Evolutionary conservation across 2,113 vertebrate genomes (phyloP), one percentile per base, ranked within the genome.

Genomic region (Myiopsitta monachus): DNA sequence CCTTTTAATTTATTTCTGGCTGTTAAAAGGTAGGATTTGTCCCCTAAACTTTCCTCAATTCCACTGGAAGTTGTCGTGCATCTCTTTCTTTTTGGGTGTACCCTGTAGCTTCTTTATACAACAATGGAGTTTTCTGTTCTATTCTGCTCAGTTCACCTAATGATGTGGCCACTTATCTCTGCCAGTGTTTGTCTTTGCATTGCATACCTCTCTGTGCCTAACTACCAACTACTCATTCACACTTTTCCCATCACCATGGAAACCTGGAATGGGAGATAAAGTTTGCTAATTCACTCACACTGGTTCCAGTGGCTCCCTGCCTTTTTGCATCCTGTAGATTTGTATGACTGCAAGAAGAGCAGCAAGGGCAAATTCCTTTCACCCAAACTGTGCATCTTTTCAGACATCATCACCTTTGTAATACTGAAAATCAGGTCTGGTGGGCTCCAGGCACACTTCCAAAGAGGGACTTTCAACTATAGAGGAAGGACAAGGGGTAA

Each of bases 221-320:
- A 31, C 52, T 69, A 62, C 47, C 28, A 39, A 30, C 44, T 17
- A 9, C 27, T 68, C 88, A 73, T 57, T 55, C 27, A 52, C 80
- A 8, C 66, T 91, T 72, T 87, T 22, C 66, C 74, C 62, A 19
- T 96, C 10, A 5, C 89, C 91, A 95, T 94, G 96, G 96, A 81
- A 96, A 95, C 96, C 44, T 47, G 62, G 30, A 38, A 43, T 8
- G 69, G 73, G n/a, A 36, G 70, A 46, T 1, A 7, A 90, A 87
- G 39, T 72, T 83, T 31, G 30, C 12, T 3, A 55, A 68, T 76
- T 28, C 66, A 3, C 16, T 61, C 43, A 7, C 33, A 55, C 33
- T 7, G 28, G 23, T 19, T 41, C 7, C 11, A 3, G 51, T 3
- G 28, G 38, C 80, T 82, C 21, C 1, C n/a, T 43, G 77, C 1